phyloP scores from a whole-genome alignment of 2,113 vertebrate species.

The Shinisaurus crocodilurus region DNA sequence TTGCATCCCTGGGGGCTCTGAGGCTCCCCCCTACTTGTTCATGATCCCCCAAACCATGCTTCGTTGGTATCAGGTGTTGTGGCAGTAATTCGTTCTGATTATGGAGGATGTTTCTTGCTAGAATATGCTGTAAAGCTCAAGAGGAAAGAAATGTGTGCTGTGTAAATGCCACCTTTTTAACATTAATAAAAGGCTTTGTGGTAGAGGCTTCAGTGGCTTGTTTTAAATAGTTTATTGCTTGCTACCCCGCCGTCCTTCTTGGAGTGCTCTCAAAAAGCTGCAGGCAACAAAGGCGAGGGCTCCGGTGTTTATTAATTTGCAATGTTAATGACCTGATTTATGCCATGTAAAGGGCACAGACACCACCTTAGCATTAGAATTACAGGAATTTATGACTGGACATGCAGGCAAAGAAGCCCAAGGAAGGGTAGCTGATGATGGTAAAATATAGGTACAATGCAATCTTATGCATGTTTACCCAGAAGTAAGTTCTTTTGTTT shows the following conservation, averaged over 20 bases:
- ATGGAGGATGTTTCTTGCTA: background rate
- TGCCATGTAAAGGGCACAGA: conserved; percentile 47
- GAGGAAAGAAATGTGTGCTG: conserved; percentile 9
- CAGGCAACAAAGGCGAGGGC: conserved; percentile 24
- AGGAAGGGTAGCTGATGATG: background rate
- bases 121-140: conserved; percentile 20
- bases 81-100: background rate
- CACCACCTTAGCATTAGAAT: conserved; percentile 32
- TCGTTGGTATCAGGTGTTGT: background rate
- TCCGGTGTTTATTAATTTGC: conserved; percentile 59
- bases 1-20: too few relatives aligned
- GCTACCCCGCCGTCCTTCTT: background rate
- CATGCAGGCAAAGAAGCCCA: conserved; percentile 22
- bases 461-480: background rate
- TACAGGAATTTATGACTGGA: conserved; percentile 50
- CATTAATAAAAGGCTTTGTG: conserved; percentile 19
- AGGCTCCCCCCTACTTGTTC: background rate
- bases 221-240: conserved; percentile 47
- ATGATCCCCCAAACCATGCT: background rate
- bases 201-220: conserved; percentile 3
- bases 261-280: conserved; percentile 29
- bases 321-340: conserved; percentile 66
- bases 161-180: fast-evolving
- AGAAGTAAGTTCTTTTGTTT: background rate
- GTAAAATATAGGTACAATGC: background rate